Base-by-base conservation (phyloP, 2,888 invertebrate species). In the Torymus texanus region DNA sequence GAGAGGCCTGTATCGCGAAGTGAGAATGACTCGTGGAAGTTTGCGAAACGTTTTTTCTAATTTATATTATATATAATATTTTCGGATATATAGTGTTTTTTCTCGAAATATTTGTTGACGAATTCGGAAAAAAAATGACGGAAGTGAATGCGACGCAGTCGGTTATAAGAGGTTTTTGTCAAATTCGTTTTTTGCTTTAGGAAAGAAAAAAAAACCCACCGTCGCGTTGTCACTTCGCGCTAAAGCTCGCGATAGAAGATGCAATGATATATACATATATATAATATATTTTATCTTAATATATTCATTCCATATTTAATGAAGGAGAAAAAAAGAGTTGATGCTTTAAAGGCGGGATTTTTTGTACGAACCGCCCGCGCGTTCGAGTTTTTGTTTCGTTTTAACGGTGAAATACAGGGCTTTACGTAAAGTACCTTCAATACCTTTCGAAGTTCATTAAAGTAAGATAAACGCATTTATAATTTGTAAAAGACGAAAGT, bases 311-410 rank as follows among this genome's bases (percentile, higher is more conserved):
- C 88, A 88, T 86, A 85, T 86, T 72, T 67, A 41, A 67, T 67
- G 41, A 41, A 41, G 10, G 8, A 41, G 5, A 41, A 41, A 29
- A 66, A 73, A 29, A 66, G 68, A 21, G 62, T 82, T 83, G 83
- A 88, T 86, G 87, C 88, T 89, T 89, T 88, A 88, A 87, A 83
- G 86, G n/a, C n/a, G 86, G 87, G 86, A 85, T 88, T 86, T 84
- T 87, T 85, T 84, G 84, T 82, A 84, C 41, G 41, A 41, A 85
- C 84, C 85, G 84, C 85, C 84, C 87, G 85, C 85, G 84, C 85
- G 84, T 85, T 85, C 82, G 84, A 70, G 18, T 55, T 21, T 70
- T 71, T 71, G 58, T 68, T 62, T 72, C 58, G 14, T 63, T 71
- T 63, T 51, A 68, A 72, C 84, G 83, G 84, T 86, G 83, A 85